Evolutionary conservation across 2,113 vertebrate genomes (phyloP).

Genomic region (Climacteris rufus): DNA sequence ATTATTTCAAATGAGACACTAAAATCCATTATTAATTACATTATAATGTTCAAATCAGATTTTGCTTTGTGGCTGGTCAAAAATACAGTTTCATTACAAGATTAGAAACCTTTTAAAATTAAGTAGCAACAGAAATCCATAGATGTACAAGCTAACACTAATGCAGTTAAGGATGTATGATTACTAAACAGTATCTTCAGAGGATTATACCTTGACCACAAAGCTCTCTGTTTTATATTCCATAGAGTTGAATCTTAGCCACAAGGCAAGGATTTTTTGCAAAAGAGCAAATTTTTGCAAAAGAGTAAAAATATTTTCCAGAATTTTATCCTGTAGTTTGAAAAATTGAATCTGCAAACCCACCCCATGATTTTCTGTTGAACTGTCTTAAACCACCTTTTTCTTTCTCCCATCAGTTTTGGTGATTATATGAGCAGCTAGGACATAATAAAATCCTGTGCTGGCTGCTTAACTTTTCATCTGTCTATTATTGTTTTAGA

Average conservation of each 20-base stretch:
- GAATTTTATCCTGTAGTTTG: background rate
- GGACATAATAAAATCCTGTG: background rate
- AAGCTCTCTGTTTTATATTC: background rate
- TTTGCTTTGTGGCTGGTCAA: slow-evolving; percentile 8
- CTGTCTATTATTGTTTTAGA: background rate
- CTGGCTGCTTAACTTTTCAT: background rate
- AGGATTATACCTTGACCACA: background rate
- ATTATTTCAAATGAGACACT: slow-evolving; percentile 25
- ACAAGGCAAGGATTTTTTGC: background rate
- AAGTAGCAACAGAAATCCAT: background rate
- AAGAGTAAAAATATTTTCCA: background rate
- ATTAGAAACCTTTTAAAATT: slow-evolving; percentile 53
- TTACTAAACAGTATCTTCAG: background rate
- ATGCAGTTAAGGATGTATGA: background rate
- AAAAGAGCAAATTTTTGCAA: background rate
- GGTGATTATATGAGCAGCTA: background rate
- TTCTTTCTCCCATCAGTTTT: background rate
- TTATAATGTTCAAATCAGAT: slow-evolving; percentile 47
- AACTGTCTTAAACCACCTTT: background rate
- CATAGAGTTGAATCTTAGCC: background rate
- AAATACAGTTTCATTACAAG: slow-evolving; percentile 47
- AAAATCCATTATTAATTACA: slow-evolving; percentile 47
- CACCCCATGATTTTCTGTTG: background rate
- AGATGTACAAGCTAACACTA: background rate
- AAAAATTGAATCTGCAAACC: background rate